Conservation (phyloP, 2,113 vertebrate genomes). For the Engystomops pustulosus region DNA sequence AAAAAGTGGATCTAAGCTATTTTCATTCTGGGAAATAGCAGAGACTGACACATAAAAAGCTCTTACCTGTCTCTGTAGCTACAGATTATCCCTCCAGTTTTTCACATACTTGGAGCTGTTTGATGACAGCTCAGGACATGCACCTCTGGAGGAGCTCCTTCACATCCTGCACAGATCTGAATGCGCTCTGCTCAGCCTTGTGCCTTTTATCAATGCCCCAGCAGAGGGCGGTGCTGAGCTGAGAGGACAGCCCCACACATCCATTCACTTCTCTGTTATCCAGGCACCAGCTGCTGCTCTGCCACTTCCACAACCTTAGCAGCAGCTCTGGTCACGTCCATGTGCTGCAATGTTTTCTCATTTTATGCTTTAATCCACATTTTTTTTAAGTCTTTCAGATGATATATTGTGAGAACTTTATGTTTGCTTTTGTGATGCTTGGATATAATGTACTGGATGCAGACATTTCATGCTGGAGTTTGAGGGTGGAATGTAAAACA, state of each 20-base stretch:
- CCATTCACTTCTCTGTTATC: neutral
- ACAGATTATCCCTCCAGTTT: neutral
- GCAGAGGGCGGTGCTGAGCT: conserved; percentile 43
- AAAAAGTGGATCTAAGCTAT: neutral
- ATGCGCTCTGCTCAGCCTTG: neutral
- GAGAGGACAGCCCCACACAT: conserved; percentile 14
- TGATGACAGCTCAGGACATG: neutral
- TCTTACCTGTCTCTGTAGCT: conserved; percentile 18
- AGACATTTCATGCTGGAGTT: too few relatives aligned
- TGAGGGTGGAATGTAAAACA: too few relatives aligned
- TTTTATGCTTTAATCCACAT: too few relatives aligned
- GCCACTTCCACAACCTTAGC: neutral
- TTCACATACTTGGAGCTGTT: conserved; percentile 18
- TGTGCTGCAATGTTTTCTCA: neutral
- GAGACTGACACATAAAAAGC: neutral
- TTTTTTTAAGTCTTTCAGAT: too few relatives aligned
- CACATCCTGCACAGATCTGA: neutral
- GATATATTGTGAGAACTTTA: too few relatives aligned
- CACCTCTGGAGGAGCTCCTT: neutral
- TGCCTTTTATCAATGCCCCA: conserved; percentile 41
- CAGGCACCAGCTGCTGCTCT: neutral
- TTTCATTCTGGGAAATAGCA: neutral
- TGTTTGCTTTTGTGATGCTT: too few relatives aligned
- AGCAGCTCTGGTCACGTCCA: neutral
- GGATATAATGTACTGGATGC: too few relatives aligned